Base-by-base conservation (phyloP, 2,888 invertebrate species). In the Matsumyia berberina region DNA sequence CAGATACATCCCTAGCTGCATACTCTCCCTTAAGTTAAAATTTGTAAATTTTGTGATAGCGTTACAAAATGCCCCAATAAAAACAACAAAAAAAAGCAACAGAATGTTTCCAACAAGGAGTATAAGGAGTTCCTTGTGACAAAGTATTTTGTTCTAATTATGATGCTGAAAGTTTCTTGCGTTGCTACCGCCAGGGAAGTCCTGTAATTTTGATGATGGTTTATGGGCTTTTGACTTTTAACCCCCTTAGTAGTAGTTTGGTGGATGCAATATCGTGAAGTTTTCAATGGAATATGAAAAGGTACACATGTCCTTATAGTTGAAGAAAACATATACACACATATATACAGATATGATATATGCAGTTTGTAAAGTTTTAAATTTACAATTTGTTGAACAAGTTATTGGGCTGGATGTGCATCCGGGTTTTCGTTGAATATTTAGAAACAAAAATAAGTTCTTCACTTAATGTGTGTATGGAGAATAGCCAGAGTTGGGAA, bases 131-230 rank as follows among this genome's bases (percentile, higher is more conserved):
- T n/a, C 29, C 31, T 2, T 12, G 15, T 42, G 42, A 44, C 62
- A 62, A 33, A 31, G 62, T 44, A 62, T 62, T 44, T 62, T 44
- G 31, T 33, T 44, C 62, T 62, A 62, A 62, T 62, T 62, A 62
- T 62, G 44, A 19, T 57, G 69, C 35, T n/a, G 55, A 69, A 53
- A 53, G 39, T 55, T 53, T 55, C 44, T 44, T 33, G 7, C n/a
- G 17, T 12, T 44, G 44, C 33, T 24, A 24, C 24, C 24, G 1
- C 33, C 55, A 19, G n/a, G 44, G 33, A 44, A 44, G 55, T 69
- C 55, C 55, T 69, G 69, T 69, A 69, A 57, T 69, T 69, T 69
- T 55, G 55, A 55, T 69, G 33, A 69, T 69, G 39, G 42, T 55
- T 69, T 55, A 69, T 69, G 69, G 44, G 19, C 55, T 55, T 44